phyloP scores from a whole-genome alignment of 2,113 vertebrate species.

The Coregonus clupeaformis region DNA sequence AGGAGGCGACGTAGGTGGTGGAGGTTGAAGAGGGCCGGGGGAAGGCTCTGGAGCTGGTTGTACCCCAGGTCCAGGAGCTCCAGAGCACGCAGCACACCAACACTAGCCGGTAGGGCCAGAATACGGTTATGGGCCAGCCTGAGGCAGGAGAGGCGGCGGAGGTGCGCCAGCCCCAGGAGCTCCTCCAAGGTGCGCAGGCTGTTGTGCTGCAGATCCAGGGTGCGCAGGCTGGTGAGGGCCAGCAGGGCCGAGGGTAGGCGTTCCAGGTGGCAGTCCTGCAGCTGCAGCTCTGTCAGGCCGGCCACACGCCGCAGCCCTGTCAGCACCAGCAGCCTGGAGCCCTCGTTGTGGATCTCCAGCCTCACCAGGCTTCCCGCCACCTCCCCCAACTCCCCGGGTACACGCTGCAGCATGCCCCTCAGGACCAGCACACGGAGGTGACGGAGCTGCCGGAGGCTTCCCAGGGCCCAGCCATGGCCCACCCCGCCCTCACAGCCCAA shows the following conservation, averaged over 20 bases:
- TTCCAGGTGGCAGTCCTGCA: conserved; percentile 75
- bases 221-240: conserved; percentile 59
- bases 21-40: conserved; percentile 69
- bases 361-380: conserved; percentile 60
- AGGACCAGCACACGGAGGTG: conserved; percentile 69
- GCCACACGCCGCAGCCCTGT: conserved; percentile 65
- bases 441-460: conserved; percentile 66
- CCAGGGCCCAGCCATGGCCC: conserved; percentile 67
- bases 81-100: conserved; percentile 65
- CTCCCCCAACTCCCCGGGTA: conserved; percentile 71
- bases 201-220: conserved; percentile 72
- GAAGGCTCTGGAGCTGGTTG: conserved; percentile 72
- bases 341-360: conserved; percentile 74
- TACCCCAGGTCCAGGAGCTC: conserved; percentile 73
- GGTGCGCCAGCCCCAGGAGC: conserved; percentile 68
- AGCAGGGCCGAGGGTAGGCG: conserved; percentile 70
- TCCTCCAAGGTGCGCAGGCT: conserved; percentile 72
- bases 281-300: conserved; percentile 64
- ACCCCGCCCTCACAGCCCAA: conserved; percentile 64
- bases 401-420: conserved; percentile 59
- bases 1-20: conserved; percentile 68
- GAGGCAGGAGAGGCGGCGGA: conserved; percentile 68
- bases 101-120: conserved; percentile 56
- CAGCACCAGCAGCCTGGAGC: conserved; percentile 64
- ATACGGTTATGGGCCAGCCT: conserved; percentile 71